Percentiles rank a stretch among this genome's conserved stretches.
Conservation (phyloP, 2,888 invertebrate species). For the Dryobota labecula region DNA sequence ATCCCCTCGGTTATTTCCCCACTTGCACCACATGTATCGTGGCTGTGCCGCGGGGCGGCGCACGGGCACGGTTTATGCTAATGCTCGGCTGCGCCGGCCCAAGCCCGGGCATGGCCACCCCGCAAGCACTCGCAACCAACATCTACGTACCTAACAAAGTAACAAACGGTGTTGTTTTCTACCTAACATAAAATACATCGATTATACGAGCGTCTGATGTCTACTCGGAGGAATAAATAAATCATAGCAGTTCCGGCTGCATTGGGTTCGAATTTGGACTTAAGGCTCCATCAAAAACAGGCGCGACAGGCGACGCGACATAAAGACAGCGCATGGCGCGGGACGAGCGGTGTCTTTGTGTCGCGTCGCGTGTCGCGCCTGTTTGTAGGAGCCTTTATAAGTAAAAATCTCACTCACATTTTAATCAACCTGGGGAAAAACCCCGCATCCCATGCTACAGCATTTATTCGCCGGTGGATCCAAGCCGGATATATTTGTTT, state of each 20-base stretch:
- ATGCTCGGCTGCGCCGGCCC: conserved; percentile 70
- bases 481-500: conserved; percentile 20
- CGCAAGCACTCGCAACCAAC: conserved; percentile 64
- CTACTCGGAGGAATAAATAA: background rate
- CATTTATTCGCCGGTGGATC: too few species aligned
- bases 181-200: conserved; percentile 5
- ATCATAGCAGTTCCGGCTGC: background rate
- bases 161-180: conserved; percentile 30
- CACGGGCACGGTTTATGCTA: conserved; percentile 85
- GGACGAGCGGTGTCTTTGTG: too few species aligned
- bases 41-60: conserved; percentile 70
- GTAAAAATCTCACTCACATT: background rate
- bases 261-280: too few species aligned
- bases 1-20: conserved; percentile 49
- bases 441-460: background rate
- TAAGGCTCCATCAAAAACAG: too few species aligned
- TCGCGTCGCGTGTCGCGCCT: too few species aligned
- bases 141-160: conserved; percentile 47
- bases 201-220: background rate
- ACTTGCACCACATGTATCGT: conserved; percentile 65
- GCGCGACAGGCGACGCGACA: too few species aligned
- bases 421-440: background rate
- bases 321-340: too few species aligned
- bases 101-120: conserved; percentile 80
- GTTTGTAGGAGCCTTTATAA: too few species aligned